Conservation (phyloP, 2,797 vertebrate genomes). For the Tragelaphus eurycerus region DNA sequence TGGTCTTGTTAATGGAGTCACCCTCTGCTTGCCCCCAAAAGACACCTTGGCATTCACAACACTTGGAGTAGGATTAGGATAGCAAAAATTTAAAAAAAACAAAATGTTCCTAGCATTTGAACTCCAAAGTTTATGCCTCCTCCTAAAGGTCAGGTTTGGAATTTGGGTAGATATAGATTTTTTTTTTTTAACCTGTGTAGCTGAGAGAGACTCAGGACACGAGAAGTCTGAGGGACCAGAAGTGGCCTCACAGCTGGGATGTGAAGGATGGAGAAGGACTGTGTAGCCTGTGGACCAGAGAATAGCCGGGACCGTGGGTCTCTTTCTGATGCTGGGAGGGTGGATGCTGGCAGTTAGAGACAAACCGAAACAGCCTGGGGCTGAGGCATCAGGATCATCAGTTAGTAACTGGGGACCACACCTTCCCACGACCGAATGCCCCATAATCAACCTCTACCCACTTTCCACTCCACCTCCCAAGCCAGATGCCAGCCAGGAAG, state of each 20-base stretch:
- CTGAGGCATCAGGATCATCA: not conserved
- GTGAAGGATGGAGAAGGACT: not conserved
- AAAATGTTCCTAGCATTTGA: not conserved
- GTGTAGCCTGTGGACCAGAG: not conserved
- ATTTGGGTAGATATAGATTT: not conserved
- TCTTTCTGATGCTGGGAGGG: not conserved
- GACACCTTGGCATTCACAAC: not conserved
- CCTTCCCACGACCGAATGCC: not conserved
- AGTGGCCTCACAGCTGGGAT: not conserved
- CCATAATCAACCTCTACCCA: not conserved
- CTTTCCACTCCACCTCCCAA: not conserved
- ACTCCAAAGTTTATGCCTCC: not conserved
- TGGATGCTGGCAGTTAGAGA: not conserved
- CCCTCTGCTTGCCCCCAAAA: not conserved
- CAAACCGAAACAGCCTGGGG: not conserved
- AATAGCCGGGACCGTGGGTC: not conserved
- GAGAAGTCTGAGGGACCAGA: not conserved
- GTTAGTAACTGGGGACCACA: not conserved
- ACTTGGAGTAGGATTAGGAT: not conserved
- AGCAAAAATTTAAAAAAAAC: not conserved
- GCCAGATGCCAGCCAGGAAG: not conserved
- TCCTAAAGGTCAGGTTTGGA: not conserved
- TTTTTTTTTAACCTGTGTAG: not conserved
- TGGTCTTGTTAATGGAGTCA: not conserved
- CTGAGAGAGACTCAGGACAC: not conserved